Evolutionary conservation across 92 coral and sea anemone species (phyloP).

Genomic region (Montipora capitata): DNA sequence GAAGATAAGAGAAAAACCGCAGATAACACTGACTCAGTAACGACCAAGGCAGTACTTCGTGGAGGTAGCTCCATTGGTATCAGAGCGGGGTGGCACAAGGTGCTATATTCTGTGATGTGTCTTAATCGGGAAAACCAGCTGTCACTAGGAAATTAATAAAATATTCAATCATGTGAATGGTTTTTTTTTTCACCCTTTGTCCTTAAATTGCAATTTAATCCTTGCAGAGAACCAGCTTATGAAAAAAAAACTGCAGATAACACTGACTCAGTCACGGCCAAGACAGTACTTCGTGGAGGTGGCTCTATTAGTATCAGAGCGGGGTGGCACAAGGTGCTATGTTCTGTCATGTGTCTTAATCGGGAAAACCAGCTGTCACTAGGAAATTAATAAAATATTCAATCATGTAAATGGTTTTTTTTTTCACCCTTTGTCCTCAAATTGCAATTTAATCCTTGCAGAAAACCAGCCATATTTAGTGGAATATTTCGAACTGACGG

Average conservation of each 20-base stretch:
- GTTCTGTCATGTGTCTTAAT: background rate
- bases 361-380: background rate
- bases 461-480: too few species aligned
- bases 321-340: background rate
- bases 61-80: background rate
- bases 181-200: too few species aligned
- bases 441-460: too few species aligned
- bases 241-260: background rate
- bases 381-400: background rate
- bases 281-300: background rate
- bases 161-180: too few species aligned
- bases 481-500: too few species aligned
- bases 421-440: too few species aligned
- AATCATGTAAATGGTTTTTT: too few species aligned
- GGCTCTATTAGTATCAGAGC: background rate
- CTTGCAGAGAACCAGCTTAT: too few species aligned
- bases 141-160: background rate
- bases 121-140: background rate
- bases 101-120: background rate
- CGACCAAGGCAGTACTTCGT: background rate
- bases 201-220: too few species aligned
- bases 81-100: background rate
- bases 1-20: background rate
- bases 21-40: background rate
- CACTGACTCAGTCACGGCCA: conserved; percentile 6